A percentile compares a stretch with the other conserved stretches of the same genome.
Conservation (phyloP, 2,113 vertebrate species). For the Podarcis muralis region DNA sequence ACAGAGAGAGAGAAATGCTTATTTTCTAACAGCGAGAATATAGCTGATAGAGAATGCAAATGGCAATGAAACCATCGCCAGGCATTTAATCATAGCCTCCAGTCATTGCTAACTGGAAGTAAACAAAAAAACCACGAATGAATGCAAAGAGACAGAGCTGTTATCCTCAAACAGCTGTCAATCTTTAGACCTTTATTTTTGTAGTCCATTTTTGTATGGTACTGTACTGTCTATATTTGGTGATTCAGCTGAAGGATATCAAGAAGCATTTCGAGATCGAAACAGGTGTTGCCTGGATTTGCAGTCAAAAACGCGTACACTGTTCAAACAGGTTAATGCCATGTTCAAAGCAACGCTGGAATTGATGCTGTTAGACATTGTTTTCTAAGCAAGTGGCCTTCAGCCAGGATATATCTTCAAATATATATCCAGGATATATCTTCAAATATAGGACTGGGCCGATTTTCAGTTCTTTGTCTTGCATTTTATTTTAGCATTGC, state of each 20-base stretch:
- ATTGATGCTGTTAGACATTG: constrained; percentile 23
- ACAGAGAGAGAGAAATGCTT: constrained; percentile 38
- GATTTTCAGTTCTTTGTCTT: neutral
- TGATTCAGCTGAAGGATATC: constrained; percentile 34
- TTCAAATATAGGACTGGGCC: neutral
- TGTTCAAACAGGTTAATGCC: constrained; percentile 14
- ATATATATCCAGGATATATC: neutral
- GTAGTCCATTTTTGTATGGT: constrained; percentile 34
- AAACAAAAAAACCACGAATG: neutral
- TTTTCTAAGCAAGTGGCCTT: constrained; percentile 18
- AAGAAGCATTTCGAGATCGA: constrained; percentile 23
- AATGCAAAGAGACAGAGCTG: constrained; percentile 26
- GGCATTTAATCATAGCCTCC: constrained; percentile 13
- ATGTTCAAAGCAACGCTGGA: constrained; percentile 1
- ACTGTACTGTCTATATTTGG: constrained; percentile 33
- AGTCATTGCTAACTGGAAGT: constrained; percentile 39
- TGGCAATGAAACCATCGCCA: constrained; percentile 17
- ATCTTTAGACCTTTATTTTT: constrained; percentile 16
- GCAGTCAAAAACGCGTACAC: constrained; percentile 27
- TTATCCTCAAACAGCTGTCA: constrained; percentile 20
- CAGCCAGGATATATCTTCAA: neutral
- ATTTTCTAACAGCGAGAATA: constrained; percentile 59
- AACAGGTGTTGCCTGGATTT: constrained; percentile 30
- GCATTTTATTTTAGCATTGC: neutral
- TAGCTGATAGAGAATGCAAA: constrained; percentile 26